These are phyloP conservation scores for Sebastes hopkinsi DNA, from an alignment of 2,797 vertebrate species.

Conservation along the genomic window DNA sequence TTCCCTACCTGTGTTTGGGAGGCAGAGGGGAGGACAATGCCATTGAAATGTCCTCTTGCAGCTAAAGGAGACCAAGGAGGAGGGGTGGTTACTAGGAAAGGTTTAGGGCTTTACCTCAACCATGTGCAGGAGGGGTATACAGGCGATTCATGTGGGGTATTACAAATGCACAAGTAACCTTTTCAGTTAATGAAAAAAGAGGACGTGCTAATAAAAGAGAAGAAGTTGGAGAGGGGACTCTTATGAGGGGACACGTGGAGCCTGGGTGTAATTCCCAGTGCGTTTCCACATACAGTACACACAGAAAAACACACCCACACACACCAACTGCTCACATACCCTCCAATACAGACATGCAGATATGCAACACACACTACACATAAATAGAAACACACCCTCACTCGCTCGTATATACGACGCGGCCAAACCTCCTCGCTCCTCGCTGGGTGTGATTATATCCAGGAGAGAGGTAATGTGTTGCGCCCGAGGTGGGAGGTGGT, in stretches of 20 bases:
- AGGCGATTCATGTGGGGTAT: slow-evolving; percentile 58
- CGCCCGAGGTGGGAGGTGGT: slow-evolving; percentile 59
- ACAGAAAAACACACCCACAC: slow-evolving; percentile 22
- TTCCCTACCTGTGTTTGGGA: slow-evolving; percentile 74
- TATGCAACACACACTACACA: slow-evolving; percentile 26
- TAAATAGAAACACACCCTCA: slow-evolving; percentile 43
- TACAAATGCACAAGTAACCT: slow-evolving; percentile 76
- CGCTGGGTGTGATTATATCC: slow-evolving; percentile 63
- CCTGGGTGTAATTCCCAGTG: slow-evolving; percentile 31
- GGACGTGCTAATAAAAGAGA: slow-evolving; percentile 74
- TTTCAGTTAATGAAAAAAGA: slow-evolving; percentile 80
- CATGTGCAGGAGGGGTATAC: slow-evolving; percentile 7
- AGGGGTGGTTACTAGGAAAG: not conserved
- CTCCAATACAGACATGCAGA: slow-evolving; percentile 11
- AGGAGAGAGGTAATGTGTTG: slow-evolving; percentile 64
- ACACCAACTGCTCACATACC: slow-evolving; percentile 19
- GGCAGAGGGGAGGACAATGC: slow-evolving; percentile 64
- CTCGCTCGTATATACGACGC: not conserved
- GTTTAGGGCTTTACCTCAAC: slow-evolving; percentile 35
- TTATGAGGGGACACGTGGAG: slow-evolving; percentile 32
- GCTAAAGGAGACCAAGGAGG: slow-evolving; percentile 42
- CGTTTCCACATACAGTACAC: slow-evolving; percentile 21
- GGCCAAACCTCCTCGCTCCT: slow-evolving; percentile 34
- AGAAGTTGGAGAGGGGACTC: slow-evolving; percentile 56
- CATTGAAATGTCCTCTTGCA: slow-evolving; percentile 70